Evolutionary conservation across 1,140 invertebrate species (phyloP), one percentile per base, ranked within the genome.

Genomic region (Micrasema longulum): DNA sequence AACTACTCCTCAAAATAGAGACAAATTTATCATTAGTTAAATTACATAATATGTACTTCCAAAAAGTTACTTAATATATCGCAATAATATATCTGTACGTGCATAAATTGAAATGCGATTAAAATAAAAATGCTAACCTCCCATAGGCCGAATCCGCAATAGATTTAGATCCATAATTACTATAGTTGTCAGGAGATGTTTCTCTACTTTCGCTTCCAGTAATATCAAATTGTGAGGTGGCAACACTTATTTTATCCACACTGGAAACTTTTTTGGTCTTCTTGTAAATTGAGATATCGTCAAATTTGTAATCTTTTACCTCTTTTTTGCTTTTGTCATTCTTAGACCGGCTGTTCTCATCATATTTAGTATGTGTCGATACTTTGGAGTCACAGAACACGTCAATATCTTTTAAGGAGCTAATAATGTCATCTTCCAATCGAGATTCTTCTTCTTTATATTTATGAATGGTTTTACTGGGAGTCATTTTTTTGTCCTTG

Each of bases 121-220:
- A 31, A 31, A 31, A 31, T 31, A 4, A 31, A 79, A 81, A 83
- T 80, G 84, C 84, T 84, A 84, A 85, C 84, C 83, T 85, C 80
- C 83, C 84, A 82, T 85, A 85, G 71, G 84, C 84, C 47, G 84
- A 85, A 75, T 85, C 84, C 57, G 80, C 80, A 75, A 80, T 80
- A 5, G 78, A 73, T 76, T 83, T 84, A 20, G 68, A 36, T 12
- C 50, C 50, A 14, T 64, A 74, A 45, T 53, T 72, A 11, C 45
- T 69, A 14, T 73, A 73, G 35, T 20, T 65, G 18, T 74, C 68
- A 1, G 72, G 72, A 20, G 72, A 71, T 18, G 45, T 71, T 20
- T 71, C 68, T 31, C 67, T 63, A 22, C 72, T 74, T 26, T 48
- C 23, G 16, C 22, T 50, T 11, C 20, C 35, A 0, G 60, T 63